Evolutionary conservation across 2,888 invertebrate genomes (phyloP).

Genomic region (Pegoplata infirma): DNA sequence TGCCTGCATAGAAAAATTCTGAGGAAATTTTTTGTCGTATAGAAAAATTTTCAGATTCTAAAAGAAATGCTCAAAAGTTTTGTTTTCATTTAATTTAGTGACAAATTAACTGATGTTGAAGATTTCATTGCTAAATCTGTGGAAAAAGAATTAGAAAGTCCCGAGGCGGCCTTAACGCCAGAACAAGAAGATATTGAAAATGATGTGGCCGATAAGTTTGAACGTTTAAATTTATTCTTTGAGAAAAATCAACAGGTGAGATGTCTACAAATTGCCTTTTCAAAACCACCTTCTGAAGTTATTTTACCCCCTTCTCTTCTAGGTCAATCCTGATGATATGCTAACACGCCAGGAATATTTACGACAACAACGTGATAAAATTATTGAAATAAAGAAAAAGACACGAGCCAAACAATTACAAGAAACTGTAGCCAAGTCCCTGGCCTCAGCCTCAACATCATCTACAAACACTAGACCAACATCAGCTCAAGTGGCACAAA

Average conservation of each 20-base stretch:
- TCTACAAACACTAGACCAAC: conserved; percentile 81
- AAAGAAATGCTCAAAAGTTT: too few species aligned
- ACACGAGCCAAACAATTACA: conserved; percentile 89
- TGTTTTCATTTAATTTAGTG: conserved; percentile 63
- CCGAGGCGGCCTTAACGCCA: conserved; percentile 72
- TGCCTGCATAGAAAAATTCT: too few species aligned
- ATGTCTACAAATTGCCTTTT: too few species aligned
- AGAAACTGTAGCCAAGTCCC: conserved; percentile 80
- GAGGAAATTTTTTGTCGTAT: too few species aligned
- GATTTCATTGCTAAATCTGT: conserved; percentile 72
- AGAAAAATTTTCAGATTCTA: too few species aligned
- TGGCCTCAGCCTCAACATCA: conserved; percentile 38
- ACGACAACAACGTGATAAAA: conserved; percentile 92
- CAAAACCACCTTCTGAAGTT: too few species aligned
- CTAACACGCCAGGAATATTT: conserved; percentile 90
- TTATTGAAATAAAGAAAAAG: conserved; percentile 92
- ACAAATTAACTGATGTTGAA: conserved; percentile 69
- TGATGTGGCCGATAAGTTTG: conserved; percentile 72
- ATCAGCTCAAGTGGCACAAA: conserved; percentile 87
- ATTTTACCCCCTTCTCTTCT: conserved; percentile 23
- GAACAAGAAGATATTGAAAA: conserved; percentile 69
- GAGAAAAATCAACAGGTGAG: conserved; percentile 70
- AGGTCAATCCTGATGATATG: conserved; percentile 83
- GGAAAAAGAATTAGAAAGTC: conserved; percentile 71
- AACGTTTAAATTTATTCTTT: conserved; percentile 77